Base-by-base conservation (phyloP, 2,888 invertebrate genomes). In the Orchesella flavescens region DNA sequence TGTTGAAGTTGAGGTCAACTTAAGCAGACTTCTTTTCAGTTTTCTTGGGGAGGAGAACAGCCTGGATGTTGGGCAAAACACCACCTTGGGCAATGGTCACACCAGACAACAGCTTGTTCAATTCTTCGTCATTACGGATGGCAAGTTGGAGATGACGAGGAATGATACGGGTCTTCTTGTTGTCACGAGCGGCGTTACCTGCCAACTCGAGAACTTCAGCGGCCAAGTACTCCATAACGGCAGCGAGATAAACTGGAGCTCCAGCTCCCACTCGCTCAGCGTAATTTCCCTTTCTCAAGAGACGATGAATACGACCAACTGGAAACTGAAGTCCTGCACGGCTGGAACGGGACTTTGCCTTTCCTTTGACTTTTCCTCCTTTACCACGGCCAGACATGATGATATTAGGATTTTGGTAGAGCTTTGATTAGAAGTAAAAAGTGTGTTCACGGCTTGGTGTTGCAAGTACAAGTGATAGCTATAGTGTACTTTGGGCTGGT, bases 61-160 rank as follows among this genome's bases (percentile, higher is more conserved):
- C 92, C 7, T n/a, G n/a, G 34, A 95, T 95, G 89, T 94, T 94
- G 0, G 96, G 95, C 89, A 96, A 90, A 0, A 96, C 24, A 24
- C 61, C 96, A 88, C 96, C 96, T 34, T 34, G 34, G 7, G 34
- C 34, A 89, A 96, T 95, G 19, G 95, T 95, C 1, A 95, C 95
- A 59, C 94, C 94, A 0, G 93, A 92, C 7, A 96, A 90, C 72
- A 96, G 91, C 89, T 93, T 94, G 90, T 94, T 95, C 89, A 96
- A 91, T 89, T 96, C 96, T 88, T 95, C 95, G 89, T 96, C 96
- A 90, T 95, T 95, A 17, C 94, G 92, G 85, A 96, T 93, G 24
- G 95, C 95, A 86, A 96, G 89, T 89, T 95, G 94, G 24, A 96
- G 91, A 90, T 95, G 95, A 71, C 95, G 92, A 0, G 95, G 95